Conservation (phyloP, 2,888 invertebrate species). For the Argynnis bischoffii region DNA sequence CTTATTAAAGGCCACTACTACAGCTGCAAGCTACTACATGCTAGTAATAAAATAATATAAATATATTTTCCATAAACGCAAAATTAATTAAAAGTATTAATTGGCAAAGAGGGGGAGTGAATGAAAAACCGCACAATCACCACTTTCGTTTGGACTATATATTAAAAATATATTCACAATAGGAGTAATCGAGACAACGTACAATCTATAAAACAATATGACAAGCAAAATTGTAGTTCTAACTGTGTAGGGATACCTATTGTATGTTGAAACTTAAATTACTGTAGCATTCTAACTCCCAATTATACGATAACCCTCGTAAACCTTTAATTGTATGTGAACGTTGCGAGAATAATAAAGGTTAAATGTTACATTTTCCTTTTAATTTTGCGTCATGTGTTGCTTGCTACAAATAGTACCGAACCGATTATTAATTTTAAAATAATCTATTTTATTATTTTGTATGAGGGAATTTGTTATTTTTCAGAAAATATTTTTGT, state of each 20-base stretch:
- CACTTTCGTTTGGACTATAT: constrained; percentile 3
- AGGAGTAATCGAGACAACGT: constrained; percentile 5
- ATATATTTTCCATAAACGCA: too few relatives aligned
- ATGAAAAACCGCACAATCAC: constrained; percentile 3
- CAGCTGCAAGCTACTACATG: too few relatives aligned
- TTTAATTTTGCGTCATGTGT: constrained; percentile 11
- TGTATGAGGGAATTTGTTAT: too few relatives aligned
- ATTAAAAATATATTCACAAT: constrained; percentile 17
- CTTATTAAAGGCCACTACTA: too few relatives aligned
- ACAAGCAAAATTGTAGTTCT: constrained; percentile 12
- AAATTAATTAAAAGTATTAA: background rate
- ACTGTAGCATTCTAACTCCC: constrained; percentile 44
- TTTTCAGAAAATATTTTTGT: too few relatives aligned
- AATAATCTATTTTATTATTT: too few relatives aligned
- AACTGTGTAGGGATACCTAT: constrained; percentile 11
- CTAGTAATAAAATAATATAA: too few relatives aligned
- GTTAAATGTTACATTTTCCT: constrained; percentile 10
- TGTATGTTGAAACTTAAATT: constrained; percentile 38
- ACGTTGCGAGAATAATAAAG: constrained; percentile 10
- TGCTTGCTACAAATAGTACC: background rate
- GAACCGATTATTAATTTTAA: too few relatives aligned
- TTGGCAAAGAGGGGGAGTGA: constrained; percentile 1
- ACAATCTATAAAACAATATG: constrained; percentile 10
- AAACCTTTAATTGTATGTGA: constrained; percentile 26
- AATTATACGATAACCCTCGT: constrained; percentile 36